Evolutionary conservation across 2,888 invertebrate genomes (phyloP).

Genomic region (Lithophane leautieri): DNA sequence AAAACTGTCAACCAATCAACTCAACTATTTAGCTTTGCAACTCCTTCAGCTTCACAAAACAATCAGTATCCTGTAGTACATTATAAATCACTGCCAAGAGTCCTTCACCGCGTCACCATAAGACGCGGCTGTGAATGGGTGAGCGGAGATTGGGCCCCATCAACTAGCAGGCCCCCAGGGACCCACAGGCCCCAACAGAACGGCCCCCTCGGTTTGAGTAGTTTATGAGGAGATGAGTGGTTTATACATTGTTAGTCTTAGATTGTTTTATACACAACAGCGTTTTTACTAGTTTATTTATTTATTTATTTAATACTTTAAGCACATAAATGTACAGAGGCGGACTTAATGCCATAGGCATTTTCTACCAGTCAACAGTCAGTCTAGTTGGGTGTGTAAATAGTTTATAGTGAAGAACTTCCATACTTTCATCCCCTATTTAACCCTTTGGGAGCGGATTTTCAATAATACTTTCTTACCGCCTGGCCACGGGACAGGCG

Average conservation of each 20-base stretch:
- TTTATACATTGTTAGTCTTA: slow-evolving; percentile 32
- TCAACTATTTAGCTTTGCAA: slow-evolving; percentile 3
- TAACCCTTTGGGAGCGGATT: no score
- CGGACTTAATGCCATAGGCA: no score
- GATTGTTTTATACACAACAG: slow-evolving; percentile 2
- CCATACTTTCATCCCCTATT: no score
- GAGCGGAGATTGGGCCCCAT: slow-evolving; percentile 23
- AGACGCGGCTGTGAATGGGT: slow-evolving; percentile 20
- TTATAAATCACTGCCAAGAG: slow-evolving; percentile 33
- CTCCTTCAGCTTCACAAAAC: slow-evolving; percentile 18
- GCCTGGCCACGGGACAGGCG: no score
- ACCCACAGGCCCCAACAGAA: background rate
- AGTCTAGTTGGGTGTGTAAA: background rate
- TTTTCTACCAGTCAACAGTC: no score
- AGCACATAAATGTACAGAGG: no score
- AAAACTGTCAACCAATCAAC: background rate
- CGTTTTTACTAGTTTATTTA: background rate
- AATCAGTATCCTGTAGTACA: slow-evolving; percentile 17
- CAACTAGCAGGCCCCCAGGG: slow-evolving; percentile 26
- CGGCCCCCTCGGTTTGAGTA: slow-evolving; percentile 6
- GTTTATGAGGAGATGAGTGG: slow-evolving; percentile 20
- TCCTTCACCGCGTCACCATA: slow-evolving; percentile 20
- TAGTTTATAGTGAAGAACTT: no score
- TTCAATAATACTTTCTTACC: no score
- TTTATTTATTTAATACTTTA: no score